Evolutionary conservation across 2,888 invertebrate species (phyloP).

Genomic region (Melipona beecheii): DNA sequence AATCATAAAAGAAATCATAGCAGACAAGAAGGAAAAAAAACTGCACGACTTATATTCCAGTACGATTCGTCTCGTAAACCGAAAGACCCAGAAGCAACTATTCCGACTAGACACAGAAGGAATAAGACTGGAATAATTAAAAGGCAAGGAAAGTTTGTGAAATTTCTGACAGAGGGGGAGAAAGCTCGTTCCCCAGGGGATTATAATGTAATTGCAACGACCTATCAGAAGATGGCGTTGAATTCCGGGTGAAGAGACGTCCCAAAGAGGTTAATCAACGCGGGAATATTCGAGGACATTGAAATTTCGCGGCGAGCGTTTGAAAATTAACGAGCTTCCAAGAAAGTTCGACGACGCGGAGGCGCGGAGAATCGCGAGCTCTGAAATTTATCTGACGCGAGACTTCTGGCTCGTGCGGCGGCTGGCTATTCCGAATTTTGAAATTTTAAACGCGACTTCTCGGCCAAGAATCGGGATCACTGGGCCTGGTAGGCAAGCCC

Average conservation of each 20-base stretch:
- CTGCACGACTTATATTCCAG: too few relatives aligned
- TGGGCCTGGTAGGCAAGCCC: neutral
- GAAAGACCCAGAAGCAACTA: too few relatives aligned
- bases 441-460: slow-evolving; percentile 32
- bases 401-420: neutral
- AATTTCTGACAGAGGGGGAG: too few relatives aligned
- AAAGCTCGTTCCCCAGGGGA: too few relatives aligned
- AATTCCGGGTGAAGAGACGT: neutral
- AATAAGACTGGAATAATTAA: too few relatives aligned
- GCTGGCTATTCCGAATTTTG: slow-evolving; percentile 10
- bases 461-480: slow-evolving; percentile 14
- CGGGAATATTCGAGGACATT: slow-evolving; percentile 34
- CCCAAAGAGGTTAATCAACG: slow-evolving; percentile 40
- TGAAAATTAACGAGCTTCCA: slow-evolving; percentile 37
- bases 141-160: too few relatives aligned
- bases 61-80: too few relatives aligned
- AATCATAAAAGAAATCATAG: too few relatives aligned
- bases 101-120: too few relatives aligned
- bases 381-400: slow-evolving; percentile 17
- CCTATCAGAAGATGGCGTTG: neutral
- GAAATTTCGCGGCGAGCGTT: slow-evolving; percentile 26
- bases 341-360: neutral
- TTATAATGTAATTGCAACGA: neutral
- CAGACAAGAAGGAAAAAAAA: too few relatives aligned
- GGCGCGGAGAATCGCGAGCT: neutral